phyloP scores from a whole-genome alignment of 2,113 vertebrate genomes.

The Dryoscopus gambensis region DNA sequence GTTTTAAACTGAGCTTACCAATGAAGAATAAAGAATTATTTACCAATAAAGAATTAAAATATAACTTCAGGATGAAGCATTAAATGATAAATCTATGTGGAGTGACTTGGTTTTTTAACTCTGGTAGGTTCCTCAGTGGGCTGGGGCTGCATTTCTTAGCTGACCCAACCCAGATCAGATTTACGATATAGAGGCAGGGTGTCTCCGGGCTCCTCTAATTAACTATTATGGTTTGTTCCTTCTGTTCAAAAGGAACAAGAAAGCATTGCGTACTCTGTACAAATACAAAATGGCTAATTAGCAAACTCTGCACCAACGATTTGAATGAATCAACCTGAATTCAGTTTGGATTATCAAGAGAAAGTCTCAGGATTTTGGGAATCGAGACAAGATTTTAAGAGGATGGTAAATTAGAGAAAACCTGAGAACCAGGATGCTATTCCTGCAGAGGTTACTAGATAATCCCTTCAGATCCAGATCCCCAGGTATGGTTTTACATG shows the following conservation, averaged over 20 bases:
- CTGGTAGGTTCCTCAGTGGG: fast-evolving
- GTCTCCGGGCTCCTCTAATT: background rate
- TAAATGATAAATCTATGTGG: background rate
- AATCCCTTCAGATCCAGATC: background rate
- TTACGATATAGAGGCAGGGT: background rate
- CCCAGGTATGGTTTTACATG: background rate
- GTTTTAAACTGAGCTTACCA: background rate
- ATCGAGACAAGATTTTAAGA: background rate
- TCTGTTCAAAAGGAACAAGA: background rate
- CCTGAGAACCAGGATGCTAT: background rate
- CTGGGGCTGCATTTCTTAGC: background rate
- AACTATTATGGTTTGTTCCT: background rate
- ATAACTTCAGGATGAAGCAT: background rate
- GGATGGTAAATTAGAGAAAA: background rate
- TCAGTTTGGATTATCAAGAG: background rate
- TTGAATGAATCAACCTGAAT: background rate
- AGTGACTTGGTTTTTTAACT: background rate
- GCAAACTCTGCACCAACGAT: background rate
- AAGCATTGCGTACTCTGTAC: background rate
- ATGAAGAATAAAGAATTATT: background rate
- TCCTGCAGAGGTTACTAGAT: background rate
- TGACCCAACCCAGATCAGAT: background rate
- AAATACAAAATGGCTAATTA: background rate
- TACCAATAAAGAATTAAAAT: background rate
- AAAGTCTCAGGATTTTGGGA: background rate